Conservation (phyloP, 2,888 invertebrate genomes). For the Dioctria rufipes region DNA sequence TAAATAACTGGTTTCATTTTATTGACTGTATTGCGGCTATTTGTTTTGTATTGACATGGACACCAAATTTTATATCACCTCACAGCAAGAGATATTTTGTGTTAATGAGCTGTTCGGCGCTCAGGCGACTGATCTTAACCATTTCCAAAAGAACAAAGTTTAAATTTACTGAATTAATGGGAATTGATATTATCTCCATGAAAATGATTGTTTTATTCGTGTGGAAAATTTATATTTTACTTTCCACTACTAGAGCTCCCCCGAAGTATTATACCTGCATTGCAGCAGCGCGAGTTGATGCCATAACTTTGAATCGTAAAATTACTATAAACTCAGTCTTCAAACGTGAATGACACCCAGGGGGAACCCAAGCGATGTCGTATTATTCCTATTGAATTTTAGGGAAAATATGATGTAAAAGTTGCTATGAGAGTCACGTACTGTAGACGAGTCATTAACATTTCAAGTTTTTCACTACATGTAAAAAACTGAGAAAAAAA, state of each 20-base stretch:
- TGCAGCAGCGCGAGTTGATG: too few relatives aligned
- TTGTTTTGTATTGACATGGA: background rate
- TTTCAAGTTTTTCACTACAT: background rate
- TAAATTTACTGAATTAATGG: background rate
- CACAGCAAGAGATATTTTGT: constrained; percentile 20
- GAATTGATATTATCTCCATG: background rate
- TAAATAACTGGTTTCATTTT: constrained; percentile 18
- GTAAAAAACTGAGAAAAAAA: background rate
- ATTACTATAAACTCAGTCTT: background rate
- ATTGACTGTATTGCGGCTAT: background rate
- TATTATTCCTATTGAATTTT: background rate
- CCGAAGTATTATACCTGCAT: too few relatives aligned
- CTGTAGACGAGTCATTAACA: background rate
- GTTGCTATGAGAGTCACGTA: background rate
- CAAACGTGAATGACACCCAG: constrained; percentile 22
- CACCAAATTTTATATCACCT: constrained; percentile 7
- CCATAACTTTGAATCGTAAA: too few relatives aligned
- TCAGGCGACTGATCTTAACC: background rate
- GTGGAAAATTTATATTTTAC: background rate
- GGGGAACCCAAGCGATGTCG: background rate
- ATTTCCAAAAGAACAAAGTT: background rate
- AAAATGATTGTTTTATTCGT: constrained; percentile 9
- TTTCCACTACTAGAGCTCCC: too few relatives aligned
- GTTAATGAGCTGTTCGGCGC: constrained; percentile 8
- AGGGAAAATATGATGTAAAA: background rate